These are phyloP conservation scores for Lophura nycthemera DNA, from an alignment of 2,113 vertebrate genomes.

Conservation along the genomic window DNA sequence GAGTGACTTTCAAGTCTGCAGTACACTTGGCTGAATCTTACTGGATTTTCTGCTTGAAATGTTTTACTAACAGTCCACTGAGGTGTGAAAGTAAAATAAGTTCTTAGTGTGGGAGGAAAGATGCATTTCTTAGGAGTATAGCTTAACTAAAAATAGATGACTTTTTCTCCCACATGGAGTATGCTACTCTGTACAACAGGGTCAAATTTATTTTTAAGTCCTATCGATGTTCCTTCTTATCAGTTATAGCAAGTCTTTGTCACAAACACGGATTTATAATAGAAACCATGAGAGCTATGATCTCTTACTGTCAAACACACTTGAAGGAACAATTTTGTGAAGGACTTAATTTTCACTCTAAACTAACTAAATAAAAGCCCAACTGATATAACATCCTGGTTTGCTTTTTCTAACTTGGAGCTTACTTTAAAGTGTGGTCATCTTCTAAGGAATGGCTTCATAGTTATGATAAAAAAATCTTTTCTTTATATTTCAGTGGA, in stretches of 20 bases:
- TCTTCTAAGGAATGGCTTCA: background rate
- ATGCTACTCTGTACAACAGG: background rate
- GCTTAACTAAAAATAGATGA: conserved; percentile 34
- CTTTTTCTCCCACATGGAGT: conserved; percentile 4
- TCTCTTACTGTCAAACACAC: background rate
- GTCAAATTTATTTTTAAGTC: background rate
- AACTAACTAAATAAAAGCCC: background rate
- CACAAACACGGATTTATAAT: background rate
- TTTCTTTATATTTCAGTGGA: background rate
- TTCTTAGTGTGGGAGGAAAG: background rate
- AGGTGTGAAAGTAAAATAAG: conserved; percentile 34
- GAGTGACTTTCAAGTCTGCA: conserved; percentile 7
- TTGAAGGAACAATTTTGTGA: background rate
- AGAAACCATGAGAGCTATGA: background rate
- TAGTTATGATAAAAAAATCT: background rate
- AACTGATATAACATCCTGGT: background rate
- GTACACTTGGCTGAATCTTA: background rate
- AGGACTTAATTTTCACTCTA: background rate
- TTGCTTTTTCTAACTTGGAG: background rate
- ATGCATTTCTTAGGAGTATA: conserved; percentile 3
- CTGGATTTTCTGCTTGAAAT: conserved; percentile 50
- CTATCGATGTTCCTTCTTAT: background rate
- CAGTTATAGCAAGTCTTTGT: background rate
- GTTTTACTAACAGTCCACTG: conserved; percentile 28
- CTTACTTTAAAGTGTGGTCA: background rate